These are phyloP conservation scores for Brenthis ino DNA, from an alignment of 2,888 invertebrate species.

Conservation along the genomic window DNA sequence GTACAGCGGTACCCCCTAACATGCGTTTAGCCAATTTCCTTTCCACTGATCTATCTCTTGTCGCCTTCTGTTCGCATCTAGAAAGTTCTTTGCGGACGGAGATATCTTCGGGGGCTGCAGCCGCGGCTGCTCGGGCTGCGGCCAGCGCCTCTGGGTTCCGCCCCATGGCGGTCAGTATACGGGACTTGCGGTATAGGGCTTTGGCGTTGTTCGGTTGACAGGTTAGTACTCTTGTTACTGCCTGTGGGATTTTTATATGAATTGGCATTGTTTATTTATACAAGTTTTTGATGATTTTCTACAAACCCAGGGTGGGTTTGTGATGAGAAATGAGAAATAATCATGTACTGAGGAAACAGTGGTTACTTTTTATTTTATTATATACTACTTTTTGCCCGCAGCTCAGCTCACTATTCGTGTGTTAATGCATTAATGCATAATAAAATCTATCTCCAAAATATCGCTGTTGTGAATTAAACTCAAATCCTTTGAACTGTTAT, in stretches of 20 bases:
- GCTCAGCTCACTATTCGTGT: no score
- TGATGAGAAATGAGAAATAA: no score
- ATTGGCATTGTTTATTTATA: no score
- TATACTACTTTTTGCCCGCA: no score
- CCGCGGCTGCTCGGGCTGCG: slow-evolving; percentile 71
- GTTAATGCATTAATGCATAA: no score
- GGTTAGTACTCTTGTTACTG: slow-evolving; percentile 90
- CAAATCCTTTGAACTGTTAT: no score
- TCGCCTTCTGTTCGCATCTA: slow-evolving; percentile 61
- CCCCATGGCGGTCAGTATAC: slow-evolving; percentile 73
- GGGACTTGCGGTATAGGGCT: slow-evolving; percentile 91
- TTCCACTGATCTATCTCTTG: slow-evolving; percentile 76
- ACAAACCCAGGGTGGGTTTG: no score
- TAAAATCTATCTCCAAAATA: no score
- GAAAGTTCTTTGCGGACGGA: slow-evolving; percentile 70
- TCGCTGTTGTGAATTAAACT: no score
- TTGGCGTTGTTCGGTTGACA: slow-evolving; percentile 95
- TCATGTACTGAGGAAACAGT: no score
- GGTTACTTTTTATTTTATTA: no score
- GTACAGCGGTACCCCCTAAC: slow-evolving; percentile 55
- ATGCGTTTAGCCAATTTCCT: slow-evolving; percentile 60
- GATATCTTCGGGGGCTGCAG: slow-evolving; percentile 66
- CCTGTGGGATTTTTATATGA: slow-evolving; percentile 63
- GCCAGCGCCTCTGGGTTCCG: slow-evolving; percentile 87
- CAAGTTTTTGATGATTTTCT: no score